phyloP scores from a whole-genome alignment of 2,888 invertebrate species.

The Drosophila prolongata region DNA sequence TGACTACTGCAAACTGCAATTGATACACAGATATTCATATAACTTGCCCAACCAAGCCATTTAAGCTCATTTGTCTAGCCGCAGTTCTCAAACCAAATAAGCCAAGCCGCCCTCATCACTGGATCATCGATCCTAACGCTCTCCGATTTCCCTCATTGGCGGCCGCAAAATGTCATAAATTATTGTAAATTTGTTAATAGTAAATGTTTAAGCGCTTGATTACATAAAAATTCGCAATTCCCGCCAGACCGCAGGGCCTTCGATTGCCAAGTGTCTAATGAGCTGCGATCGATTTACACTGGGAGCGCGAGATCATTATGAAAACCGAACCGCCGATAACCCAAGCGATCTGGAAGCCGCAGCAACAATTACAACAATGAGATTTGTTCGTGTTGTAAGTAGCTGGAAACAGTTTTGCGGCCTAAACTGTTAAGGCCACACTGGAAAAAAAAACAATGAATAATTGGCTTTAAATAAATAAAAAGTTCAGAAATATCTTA shows the following conservation, averaged over 20 bases:
- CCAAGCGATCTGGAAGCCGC: conserved; percentile 70
- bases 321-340: conserved; percentile 35
- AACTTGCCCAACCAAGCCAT: conserved; percentile 69
- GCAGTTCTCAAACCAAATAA: conserved; percentile 27
- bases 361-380: conserved; percentile 77
- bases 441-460: background rate
- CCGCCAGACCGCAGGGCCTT: conserved; percentile 22
- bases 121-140: conserved; percentile 29
- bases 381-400: conserved; percentile 71
- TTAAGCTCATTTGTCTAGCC: conserved; percentile 65
- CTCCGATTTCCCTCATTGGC: conserved; percentile 37
- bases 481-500: no score
- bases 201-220: conserved; percentile 79
- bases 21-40: conserved; percentile 28
- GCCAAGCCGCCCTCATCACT: background rate
- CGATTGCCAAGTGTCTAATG: conserved; percentile 59
- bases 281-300: conserved; percentile 75
- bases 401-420: conserved; percentile 77
- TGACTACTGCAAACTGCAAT: conserved; percentile 27
- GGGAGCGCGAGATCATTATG: conserved; percentile 54
- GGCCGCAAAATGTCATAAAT: conserved; percentile 70
- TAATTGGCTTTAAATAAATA: no score
- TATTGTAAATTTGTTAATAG: conserved; percentile 78
- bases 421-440: conserved; percentile 65
- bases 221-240: conserved; percentile 58